Percentiles rank a stretch among this genome's conserved stretches.
These are phyloP conservation scores for Psophia crepitans DNA, from an alignment of 2,113 vertebrate species.

Conservation along the genomic window DNA sequence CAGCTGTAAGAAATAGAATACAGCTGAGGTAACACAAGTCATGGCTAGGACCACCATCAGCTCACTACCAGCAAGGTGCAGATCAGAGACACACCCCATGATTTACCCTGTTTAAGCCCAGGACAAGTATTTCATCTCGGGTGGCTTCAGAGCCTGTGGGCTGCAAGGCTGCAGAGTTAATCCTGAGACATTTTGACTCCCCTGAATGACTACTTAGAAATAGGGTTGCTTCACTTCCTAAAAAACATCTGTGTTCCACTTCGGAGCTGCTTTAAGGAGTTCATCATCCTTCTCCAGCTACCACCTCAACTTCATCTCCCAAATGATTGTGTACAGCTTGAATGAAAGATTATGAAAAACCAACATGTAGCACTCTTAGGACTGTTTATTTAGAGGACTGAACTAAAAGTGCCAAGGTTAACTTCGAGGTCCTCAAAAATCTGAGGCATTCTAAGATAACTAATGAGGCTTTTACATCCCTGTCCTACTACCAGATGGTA, in stretches of 20 bases:
- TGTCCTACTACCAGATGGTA: no score
- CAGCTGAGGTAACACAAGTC: neutral
- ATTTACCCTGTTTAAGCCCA: neutral
- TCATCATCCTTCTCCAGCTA: neutral
- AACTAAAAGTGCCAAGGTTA: neutral
- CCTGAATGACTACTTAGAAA: neutral
- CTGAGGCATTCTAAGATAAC: neutral
- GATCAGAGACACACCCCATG: neutral
- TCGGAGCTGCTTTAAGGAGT: neutral
- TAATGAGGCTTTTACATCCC: neutral
- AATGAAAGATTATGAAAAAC: neutral
- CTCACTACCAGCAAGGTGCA: neutral
- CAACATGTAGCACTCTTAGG: neutral
- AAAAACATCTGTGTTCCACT: neutral
- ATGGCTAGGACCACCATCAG: neutral
- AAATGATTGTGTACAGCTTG: neutral
- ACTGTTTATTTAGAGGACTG: no score
- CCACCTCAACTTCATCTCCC: neutral
- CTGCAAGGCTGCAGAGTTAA: neutral
- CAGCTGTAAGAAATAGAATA: neutral
- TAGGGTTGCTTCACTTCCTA: neutral
- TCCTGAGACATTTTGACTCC: neutral
- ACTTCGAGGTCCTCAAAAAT: neutral
- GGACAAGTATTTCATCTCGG: neutral
- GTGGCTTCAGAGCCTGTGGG: neutral